phyloP scores from a whole-genome alignment of 2,797 vertebrate species.

The Acipenser oxyrinchus region DNA sequence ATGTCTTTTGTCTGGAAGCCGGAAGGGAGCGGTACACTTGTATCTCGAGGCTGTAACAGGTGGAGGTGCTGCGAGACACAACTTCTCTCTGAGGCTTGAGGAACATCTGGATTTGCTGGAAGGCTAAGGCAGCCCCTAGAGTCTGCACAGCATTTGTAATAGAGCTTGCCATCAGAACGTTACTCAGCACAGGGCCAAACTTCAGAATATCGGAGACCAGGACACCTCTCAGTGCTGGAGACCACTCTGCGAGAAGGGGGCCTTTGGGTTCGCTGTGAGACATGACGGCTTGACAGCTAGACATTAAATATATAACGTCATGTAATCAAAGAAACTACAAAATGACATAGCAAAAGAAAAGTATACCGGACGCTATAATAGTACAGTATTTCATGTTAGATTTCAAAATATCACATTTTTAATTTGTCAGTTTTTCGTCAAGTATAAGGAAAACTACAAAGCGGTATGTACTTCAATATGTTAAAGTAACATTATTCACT shows the following conservation, averaged over 20 bases:
- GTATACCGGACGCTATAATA: too few relatives aligned
- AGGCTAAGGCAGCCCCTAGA: constrained; percentile 27
- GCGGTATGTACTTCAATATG: too few relatives aligned
- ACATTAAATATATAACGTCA: too few relatives aligned
- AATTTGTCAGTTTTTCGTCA: too few relatives aligned
- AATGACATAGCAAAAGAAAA: too few relatives aligned
- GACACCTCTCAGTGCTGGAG: constrained; percentile 15
- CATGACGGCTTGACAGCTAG: too few relatives aligned
- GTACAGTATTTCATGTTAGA: too few relatives aligned
- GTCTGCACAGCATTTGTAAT: constrained; percentile 37
- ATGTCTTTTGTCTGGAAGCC: constrained; percentile 20
- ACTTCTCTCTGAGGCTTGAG: constrained; percentile 18
- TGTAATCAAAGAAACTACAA: too few relatives aligned
- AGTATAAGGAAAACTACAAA: too few relatives aligned
- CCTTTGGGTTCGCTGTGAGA: constrained; percentile 8
- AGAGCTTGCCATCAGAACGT: constrained; percentile 33
- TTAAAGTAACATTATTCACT: too few relatives aligned
- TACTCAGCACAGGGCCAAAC: constrained; percentile 43
- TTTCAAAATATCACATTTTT: too few relatives aligned
- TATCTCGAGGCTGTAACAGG: constrained; percentile 12
- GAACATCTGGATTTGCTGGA: constrained; percentile 29
- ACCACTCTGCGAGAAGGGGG: constrained; percentile 13
- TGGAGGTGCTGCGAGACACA: constrained; percentile 11
- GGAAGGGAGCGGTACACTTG: constrained; percentile 6
- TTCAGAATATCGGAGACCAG: constrained; percentile 28